Evolutionary conservation across 2,888 invertebrate genomes (phyloP), one percentile per base, ranked within the genome.

Genomic region (Caenorhabditis becei): DNA sequence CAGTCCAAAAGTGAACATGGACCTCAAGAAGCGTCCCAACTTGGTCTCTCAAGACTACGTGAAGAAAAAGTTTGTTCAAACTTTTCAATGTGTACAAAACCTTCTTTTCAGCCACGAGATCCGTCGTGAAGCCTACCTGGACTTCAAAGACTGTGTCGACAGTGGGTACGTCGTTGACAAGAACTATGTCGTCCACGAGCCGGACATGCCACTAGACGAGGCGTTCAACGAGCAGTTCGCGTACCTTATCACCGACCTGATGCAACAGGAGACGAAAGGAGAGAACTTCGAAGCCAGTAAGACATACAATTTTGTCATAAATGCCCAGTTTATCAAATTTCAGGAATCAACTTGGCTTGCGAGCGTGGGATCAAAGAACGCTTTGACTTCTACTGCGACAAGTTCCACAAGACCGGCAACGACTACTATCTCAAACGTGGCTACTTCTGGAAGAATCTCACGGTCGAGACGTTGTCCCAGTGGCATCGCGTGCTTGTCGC

Each of bases 361-460:
- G n/a, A 44, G 16, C 3, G 4, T 16, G 44, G 16, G 4, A 44
- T 44, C 44, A 44, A 44, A 16, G 3, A 14, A 16, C 44, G 44
- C 35, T 35, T 35, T 10, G 35, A 35, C 35, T 10, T 8, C 35
- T 35, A 51, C n/a, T 44, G 14, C 44, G n/a, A 51, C 5, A 20
- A 56, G 10, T 58, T 37, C 23, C 28, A 37, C n/a, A 14, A 2
- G 1, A n/a, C 37, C 20, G 11, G n/a, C 35, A 37, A 58, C 23
- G 11, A 2, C 10, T 58, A 37, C 37, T 37, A 37, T 14, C 23
- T 58, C 11, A 2, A 35, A 14, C 35, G 58, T 16, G 37, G 23
- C 20, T 20, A 10, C 28, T 58, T 58, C 58, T 58, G 58, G 58
- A 58, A n/a, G n/a, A 7, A 37, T 8, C 35, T 58, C 37, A 58